Percentiles rank a stretch among this genome's conserved stretches.
Conservation (phyloP, 2,888 invertebrate genomes). For the Mimas tiliae region DNA sequence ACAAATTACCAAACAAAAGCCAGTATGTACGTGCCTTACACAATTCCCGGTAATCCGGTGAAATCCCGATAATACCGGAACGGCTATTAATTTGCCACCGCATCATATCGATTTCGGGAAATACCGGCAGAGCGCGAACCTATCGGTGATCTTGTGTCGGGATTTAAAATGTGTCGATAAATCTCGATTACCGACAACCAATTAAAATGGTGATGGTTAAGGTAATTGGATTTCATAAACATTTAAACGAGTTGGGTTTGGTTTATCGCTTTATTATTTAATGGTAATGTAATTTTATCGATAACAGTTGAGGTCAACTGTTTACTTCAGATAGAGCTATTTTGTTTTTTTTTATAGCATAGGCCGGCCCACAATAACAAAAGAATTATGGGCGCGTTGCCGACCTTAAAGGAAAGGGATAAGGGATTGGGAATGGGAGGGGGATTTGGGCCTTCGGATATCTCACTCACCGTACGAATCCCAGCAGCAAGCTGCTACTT, state of each 20-base stretch:
- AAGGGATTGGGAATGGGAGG: too few relatives aligned
- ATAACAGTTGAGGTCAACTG: constrained; percentile 7
- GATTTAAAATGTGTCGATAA: constrained; percentile 27
- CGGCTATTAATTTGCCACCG: constrained; percentile 48
- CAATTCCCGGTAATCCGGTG: constrained; percentile 36
- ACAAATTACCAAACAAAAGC: constrained; percentile 29
- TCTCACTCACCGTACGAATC: too few relatives aligned
- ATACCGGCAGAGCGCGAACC: constrained; percentile 19
- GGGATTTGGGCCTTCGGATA: too few relatives aligned
- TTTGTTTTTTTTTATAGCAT: background rate
- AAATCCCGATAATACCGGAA: constrained; percentile 47
- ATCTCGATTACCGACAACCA: constrained; percentile 22
- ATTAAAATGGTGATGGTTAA: constrained; percentile 22
- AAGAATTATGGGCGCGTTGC: too few relatives aligned
- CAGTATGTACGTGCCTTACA: constrained; percentile 30
- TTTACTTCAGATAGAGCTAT: background rate
- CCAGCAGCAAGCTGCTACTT: too few relatives aligned
- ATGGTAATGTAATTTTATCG: constrained; percentile 12
- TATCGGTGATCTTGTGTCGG: constrained; percentile 28
- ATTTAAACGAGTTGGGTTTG: constrained; percentile 7
- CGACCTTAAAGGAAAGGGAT: too few relatives aligned
- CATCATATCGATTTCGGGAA: constrained; percentile 40
- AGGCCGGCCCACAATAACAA: too few relatives aligned
- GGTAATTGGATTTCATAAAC: constrained; percentile 22
- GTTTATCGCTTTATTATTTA: constrained; percentile 8